Conservation (phyloP, 2,113 vertebrate genomes). For the Xyliphius kryptos region DNA sequence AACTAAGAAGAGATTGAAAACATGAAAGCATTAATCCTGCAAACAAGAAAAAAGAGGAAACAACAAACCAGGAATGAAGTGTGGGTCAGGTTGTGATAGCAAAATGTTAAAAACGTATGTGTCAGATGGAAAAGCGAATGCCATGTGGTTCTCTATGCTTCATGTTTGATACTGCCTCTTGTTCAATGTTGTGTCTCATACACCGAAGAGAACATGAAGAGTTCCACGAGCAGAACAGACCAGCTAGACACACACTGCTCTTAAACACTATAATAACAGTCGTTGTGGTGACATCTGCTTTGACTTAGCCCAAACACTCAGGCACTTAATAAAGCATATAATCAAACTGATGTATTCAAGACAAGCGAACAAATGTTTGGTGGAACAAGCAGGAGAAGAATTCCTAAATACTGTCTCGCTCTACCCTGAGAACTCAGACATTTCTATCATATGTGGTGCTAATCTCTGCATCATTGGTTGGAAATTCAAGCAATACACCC, state of each 20-base stretch:
- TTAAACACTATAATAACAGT: constrained; percentile 57
- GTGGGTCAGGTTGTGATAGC: too few relatives aligned
- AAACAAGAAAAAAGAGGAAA: constrained; percentile 10
- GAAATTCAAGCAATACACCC: too few relatives aligned
- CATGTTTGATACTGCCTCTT: not conserved
- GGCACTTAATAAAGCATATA: constrained; percentile 67
- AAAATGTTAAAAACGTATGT: not conserved
- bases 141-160: not conserved
- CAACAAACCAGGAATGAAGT: not conserved
- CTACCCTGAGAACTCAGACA: constrained; percentile 26
- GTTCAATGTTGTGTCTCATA: not conserved
- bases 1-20: too few relatives aligned
- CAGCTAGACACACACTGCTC: constrained; percentile 56
- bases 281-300: constrained; percentile 66
- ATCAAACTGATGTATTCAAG: constrained; percentile 54
- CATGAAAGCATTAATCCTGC: too few relatives aligned
- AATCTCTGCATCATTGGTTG: too few relatives aligned
- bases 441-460: constrained; percentile 7
- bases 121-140: not conserved
- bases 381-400: constrained; percentile 22
- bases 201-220: constrained; percentile 29
- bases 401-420: constrained; percentile 21
- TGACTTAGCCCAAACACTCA: constrained; percentile 62
- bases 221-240: constrained; percentile 46
- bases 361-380: constrained; percentile 45